Evolutionary conservation across 2,113 vertebrate species (phyloP).

Genomic region (Asarcornis scutulata): DNA sequence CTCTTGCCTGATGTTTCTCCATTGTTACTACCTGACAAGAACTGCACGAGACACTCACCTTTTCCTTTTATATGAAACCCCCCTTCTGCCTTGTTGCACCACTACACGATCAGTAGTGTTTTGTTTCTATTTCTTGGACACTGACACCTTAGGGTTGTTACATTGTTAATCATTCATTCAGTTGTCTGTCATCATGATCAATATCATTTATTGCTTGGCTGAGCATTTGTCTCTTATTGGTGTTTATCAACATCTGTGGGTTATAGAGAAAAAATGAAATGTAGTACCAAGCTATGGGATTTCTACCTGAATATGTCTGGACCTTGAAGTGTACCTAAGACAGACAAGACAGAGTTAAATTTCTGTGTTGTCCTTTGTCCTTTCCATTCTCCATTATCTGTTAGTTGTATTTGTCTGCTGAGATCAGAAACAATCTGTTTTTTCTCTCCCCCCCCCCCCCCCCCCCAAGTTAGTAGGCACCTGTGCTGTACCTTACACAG

Average conservation of each 20-base stretch:
- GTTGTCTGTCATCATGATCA: background rate
- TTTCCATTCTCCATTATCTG: background rate
- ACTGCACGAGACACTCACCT: background rate
- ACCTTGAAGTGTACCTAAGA: background rate
- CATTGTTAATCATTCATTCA: background rate
- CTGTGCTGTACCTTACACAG: background rate
- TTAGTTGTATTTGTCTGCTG: background rate
- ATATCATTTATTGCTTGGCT: background rate
- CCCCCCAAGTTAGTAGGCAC: background rate
- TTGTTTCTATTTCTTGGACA: background rate
- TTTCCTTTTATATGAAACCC: background rate
- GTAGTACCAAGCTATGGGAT: background rate
- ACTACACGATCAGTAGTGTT: background rate
- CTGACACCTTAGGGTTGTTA: background rate
- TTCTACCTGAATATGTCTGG: background rate
- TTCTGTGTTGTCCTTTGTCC: background rate
- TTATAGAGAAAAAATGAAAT: background rate
- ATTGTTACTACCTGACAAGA: background rate
- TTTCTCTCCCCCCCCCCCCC: too few relatives aligned
- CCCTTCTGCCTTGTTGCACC: background rate
- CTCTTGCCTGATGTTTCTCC: background rate
- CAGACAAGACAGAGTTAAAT: background rate
- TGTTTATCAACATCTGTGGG: background rate
- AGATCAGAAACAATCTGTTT: background rate
- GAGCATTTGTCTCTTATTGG: background rate